phyloP scores from a whole-genome alignment of 2,113 vertebrate genomes.

The Melanerpes aurifrons region DNA sequence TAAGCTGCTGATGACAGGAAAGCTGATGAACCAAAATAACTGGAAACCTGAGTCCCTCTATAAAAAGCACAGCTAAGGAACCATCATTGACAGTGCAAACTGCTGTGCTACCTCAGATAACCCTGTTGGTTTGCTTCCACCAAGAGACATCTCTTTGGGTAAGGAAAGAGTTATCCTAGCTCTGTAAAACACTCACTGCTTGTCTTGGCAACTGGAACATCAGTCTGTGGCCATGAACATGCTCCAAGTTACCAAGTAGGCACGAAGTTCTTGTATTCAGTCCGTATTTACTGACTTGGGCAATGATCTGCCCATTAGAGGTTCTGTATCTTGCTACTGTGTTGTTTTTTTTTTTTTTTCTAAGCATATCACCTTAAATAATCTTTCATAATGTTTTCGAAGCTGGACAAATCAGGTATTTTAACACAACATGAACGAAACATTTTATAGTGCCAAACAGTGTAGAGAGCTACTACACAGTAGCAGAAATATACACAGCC shows the following conservation, averaged over 20 bases:
- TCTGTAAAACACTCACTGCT: background rate
- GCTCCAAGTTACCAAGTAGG: background rate
- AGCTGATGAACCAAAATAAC: slow-evolving; percentile 33
- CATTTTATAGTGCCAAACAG: background rate
- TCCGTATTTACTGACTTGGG: slow-evolving; percentile 37
- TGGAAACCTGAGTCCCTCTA: slow-evolving; percentile 45
- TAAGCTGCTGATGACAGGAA: background rate
- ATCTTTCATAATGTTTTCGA: background rate
- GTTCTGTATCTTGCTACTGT: background rate
- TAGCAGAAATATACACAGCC: background rate
- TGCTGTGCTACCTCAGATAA: background rate
- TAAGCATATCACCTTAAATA: background rate
- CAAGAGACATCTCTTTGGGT: background rate
- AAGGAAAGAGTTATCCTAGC: slow-evolving; percentile 11
- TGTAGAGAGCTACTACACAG: background rate
- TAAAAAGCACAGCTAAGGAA: slow-evolving; percentile 42
- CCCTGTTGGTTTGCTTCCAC: background rate
- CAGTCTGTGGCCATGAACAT: background rate
- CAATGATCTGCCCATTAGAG: background rate
- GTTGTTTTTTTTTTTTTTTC: background rate
- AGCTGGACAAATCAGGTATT: background rate
- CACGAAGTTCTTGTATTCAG: background rate
- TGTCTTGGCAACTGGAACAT: slow-evolving; percentile 30
- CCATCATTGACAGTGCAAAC: background rate
- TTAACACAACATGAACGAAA: background rate